A percentile compares a stretch with the other conserved stretches of the same genome.
Conservation (phyloP, 2,888 invertebrate genomes). For the Microchrysa polita region DNA sequence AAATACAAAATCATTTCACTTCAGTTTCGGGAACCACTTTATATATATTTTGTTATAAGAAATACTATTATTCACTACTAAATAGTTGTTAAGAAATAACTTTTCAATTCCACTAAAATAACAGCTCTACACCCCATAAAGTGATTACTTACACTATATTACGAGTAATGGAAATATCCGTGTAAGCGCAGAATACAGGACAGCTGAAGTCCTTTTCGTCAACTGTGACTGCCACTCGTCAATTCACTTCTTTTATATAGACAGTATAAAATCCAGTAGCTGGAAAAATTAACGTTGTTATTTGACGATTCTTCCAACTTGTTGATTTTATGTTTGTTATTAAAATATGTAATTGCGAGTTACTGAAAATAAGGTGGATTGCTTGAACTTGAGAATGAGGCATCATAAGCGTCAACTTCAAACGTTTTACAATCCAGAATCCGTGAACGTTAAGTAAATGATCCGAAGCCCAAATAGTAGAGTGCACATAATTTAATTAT, state of each 20-base stretch:
- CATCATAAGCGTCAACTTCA: background rate
- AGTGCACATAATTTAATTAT: slow-evolving; percentile 20
- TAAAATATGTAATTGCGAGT: slow-evolving; percentile 26
- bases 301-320: slow-evolving; percentile 29
- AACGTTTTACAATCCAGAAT: background rate
- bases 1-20: too few species aligned
- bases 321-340: slow-evolving; percentile 40
- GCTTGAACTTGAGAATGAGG: background rate
- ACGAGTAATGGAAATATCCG: background rate
- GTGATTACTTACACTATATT: background rate
- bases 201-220: background rate
- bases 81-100: too few species aligned
- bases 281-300: slow-evolving; percentile 34
- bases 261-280: slow-evolving; percentile 15
- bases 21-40: too few species aligned
- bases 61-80: too few species aligned
- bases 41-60: too few species aligned
- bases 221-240: background rate
- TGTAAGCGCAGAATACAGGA: background rate
- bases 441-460: background rate
- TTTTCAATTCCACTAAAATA: too few species aligned
- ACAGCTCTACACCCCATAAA: too few species aligned
- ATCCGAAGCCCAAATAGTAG: slow-evolving; percentile 6
- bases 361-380: background rate
- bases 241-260: slow-evolving; percentile 25